These are phyloP conservation scores for Leguminivora glycinivorella DNA, from an alignment of 1,140 invertebrate genomes.

Conservation along the genomic window DNA sequence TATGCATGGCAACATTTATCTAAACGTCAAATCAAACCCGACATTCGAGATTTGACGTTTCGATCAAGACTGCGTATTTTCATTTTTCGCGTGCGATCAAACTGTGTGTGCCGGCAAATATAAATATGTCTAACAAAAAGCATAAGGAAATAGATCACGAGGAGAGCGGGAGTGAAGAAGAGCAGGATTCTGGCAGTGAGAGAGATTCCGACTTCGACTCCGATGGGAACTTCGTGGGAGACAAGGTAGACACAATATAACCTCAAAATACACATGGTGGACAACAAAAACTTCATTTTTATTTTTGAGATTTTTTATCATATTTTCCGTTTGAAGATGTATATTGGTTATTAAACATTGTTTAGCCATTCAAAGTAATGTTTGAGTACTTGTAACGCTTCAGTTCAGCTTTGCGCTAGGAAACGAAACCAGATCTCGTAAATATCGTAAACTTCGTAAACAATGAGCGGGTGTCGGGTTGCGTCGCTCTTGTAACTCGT, in stretches of 20 bases:
- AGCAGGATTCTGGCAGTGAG: conserved; percentile 64
- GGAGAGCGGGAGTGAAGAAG: conserved; percentile 65
- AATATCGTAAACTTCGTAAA: conserved; percentile 2
- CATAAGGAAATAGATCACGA: conserved; percentile 59
- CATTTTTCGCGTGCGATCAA: conserved; percentile 1
- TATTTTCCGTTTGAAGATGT: neutral
- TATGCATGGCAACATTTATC: neutral
- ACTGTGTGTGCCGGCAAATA: conserved; percentile 24
- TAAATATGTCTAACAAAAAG: conserved; percentile 68
- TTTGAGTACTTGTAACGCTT: neutral
- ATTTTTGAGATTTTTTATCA: neutral
- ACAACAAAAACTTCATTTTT: conserved; percentile 19
- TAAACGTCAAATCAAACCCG: neutral
- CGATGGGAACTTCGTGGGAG: conserved; percentile 64
- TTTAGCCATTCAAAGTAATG: neutral
- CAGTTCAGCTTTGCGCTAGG: neutral
- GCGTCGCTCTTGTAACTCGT: neutral
- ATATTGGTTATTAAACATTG: neutral
- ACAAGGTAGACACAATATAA: conserved; percentile 61
- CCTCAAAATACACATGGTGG: conserved; percentile 62
- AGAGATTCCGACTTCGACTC: conserved; percentile 68
- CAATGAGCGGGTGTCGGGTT: conserved; percentile 15
- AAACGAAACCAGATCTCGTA: neutral
- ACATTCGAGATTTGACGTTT: neutral
- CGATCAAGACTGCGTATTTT: neutral